phyloP scores from a whole-genome alignment of 1,140 invertebrate genomes.

The Euura lappo region DNA sequence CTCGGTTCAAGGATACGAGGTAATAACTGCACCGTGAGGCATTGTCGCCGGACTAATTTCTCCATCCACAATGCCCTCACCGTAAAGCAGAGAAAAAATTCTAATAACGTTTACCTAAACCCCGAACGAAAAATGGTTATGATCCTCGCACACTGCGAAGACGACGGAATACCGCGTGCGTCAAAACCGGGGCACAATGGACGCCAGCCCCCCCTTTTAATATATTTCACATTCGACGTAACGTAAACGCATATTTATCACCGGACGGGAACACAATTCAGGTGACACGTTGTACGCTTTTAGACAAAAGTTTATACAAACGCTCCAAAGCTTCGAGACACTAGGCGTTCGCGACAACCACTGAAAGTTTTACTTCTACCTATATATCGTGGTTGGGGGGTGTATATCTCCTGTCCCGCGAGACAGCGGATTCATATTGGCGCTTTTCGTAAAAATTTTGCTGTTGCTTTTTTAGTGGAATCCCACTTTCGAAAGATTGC shows the following conservation, averaged over 20 bases:
- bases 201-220: not conserved
- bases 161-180: not conserved
- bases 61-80: too few relatives aligned
- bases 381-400: not conserved
- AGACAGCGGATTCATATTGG: too few relatives aligned
- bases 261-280: not conserved
- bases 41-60: too few relatives aligned
- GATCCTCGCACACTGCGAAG: not conserved
- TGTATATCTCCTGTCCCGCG: too few relatives aligned
- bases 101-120: not conserved
- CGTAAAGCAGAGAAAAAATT: not conserved
- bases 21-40: slow-evolving; percentile 26
- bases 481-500: too few relatives aligned
- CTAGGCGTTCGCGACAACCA: too few relatives aligned
- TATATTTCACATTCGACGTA: not conserved
- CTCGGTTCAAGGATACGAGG: slow-evolving; percentile 23
- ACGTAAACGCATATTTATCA: not conserved
- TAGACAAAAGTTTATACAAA: too few relatives aligned
- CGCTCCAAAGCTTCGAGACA: not conserved
- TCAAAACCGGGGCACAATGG: too few relatives aligned
- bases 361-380: not conserved
- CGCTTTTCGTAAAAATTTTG: too few relatives aligned
- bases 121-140: too few relatives aligned
- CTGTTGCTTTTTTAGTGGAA: too few relatives aligned
- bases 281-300: not conserved